Conservation (phyloP, 2,797 vertebrate species). For the Micromesistius poutassou region DNA sequence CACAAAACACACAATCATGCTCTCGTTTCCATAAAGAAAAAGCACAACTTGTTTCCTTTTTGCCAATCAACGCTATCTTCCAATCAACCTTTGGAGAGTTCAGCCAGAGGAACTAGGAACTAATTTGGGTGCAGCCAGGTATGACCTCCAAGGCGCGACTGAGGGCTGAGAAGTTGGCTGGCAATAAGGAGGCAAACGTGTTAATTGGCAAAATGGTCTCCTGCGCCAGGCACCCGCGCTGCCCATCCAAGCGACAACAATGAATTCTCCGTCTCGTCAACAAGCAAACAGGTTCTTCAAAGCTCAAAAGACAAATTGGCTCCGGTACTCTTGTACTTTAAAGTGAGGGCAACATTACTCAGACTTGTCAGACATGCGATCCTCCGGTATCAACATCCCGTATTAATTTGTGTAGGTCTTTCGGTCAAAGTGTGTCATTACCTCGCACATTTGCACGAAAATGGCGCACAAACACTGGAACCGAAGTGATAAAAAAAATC, state of each 20-base stretch:
- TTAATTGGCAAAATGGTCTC: constrained; percentile 60
- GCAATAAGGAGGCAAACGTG: constrained; percentile 55
- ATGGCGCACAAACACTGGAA: neutral
- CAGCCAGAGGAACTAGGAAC: constrained; percentile 51
- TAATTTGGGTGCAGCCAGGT: constrained; percentile 63
- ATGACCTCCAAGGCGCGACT: constrained; percentile 45
- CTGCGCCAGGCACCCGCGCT: constrained; percentile 35
- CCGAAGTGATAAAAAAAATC: neutral
- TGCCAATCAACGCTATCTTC: constrained; percentile 36
- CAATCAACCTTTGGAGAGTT: constrained; percentile 35
- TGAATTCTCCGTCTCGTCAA: constrained; percentile 27
- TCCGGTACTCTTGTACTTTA: neutral
- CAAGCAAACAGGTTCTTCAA: constrained; percentile 3
- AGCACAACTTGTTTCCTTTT: constrained; percentile 15
- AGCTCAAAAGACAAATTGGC: constrained; percentile 13
- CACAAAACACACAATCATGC: neutral
- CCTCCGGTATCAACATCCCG: neutral
- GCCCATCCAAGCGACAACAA: constrained; percentile 51
- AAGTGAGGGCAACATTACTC: neutral
- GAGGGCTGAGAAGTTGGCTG: constrained; percentile 38
- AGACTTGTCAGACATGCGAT: neutral
- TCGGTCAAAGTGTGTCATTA: neutral
- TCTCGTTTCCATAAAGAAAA: neutral
- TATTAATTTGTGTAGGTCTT: neutral
- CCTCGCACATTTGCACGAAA: neutral